phyloP scores from a whole-genome alignment of 2,113 vertebrate genomes.

The Seriola aureovittata region DNA sequence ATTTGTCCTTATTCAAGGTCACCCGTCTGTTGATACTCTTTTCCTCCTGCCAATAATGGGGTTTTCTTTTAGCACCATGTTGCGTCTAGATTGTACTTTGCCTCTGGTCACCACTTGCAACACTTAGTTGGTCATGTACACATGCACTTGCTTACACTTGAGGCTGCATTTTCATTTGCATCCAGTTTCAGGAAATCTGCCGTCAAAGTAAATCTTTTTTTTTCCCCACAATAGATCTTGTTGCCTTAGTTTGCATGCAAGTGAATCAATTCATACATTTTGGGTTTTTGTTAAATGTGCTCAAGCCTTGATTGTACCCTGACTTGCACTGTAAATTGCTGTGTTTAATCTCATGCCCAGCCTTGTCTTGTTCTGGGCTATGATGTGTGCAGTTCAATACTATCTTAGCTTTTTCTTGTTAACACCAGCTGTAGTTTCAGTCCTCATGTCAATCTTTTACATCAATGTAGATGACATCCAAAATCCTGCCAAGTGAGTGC shows the following conservation, averaged over 20 bases:
- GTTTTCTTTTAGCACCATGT: background rate
- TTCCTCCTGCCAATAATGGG: slow-evolving; percentile 7
- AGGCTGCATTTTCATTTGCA: background rate
- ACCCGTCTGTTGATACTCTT: background rate
- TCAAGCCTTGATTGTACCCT: background rate
- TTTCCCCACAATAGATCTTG: background rate
- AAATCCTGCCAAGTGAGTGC: background rate
- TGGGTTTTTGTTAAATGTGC: background rate
- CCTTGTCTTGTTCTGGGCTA: background rate
- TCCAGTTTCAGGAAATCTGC: background rate
- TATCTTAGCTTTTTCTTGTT: slow-evolving; percentile 14
- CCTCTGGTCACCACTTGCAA: background rate
- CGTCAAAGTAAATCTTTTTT: background rate
- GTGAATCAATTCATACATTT: background rate
- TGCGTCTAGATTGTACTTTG: background rate
- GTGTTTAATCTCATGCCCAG: slow-evolving; percentile 14
- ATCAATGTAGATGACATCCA: background rate
- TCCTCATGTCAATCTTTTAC: background rate
- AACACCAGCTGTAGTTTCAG: slow-evolving; percentile 20
- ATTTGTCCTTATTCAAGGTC: slow-evolving; percentile 40
- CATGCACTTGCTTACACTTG: background rate
- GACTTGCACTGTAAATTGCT: background rate
- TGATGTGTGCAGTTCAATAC: slow-evolving; percentile 1
- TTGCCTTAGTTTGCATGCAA: background rate
- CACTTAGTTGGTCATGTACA: background rate